These are phyloP conservation scores for Dolichopus griseipennis DNA, from an alignment of 2,888 invertebrate genomes.

Conservation along the genomic window DNA sequence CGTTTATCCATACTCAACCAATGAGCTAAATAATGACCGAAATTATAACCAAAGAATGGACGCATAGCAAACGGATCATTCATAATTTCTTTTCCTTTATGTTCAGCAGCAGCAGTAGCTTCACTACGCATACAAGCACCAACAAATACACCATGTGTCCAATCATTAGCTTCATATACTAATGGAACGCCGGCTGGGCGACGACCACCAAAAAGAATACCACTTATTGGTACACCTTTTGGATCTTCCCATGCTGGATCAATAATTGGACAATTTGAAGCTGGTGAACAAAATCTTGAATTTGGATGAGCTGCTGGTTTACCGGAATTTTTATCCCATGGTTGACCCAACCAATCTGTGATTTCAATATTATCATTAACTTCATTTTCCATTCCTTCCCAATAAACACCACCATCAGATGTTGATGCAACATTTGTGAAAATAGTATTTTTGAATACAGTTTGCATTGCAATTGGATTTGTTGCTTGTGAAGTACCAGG, in stretches of 20 bases:
- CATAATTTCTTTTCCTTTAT: slow-evolving; percentile 86
- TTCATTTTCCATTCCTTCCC: slow-evolving; percentile 93
- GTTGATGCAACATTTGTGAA: slow-evolving; percentile 98
- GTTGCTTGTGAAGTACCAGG: slow-evolving; percentile 86
- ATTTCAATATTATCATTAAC: slow-evolving; percentile 52
- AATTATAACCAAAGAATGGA: slow-evolving; percentile 99
- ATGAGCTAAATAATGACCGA: slow-evolving; percentile 88
- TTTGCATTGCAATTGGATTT: slow-evolving; percentile 95
- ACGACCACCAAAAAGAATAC: slow-evolving; percentile 93
- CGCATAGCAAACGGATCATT: slow-evolving; percentile 99
- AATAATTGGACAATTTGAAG: slow-evolving; percentile 91
- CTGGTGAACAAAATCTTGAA: slow-evolving; percentile 94
- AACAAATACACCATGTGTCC: slow-evolving; percentile 94
- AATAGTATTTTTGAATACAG: slow-evolving; percentile 82
- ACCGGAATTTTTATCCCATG: slow-evolving; percentile 60
- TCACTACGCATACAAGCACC: slow-evolving; percentile 94
- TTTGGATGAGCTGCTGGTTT: slow-evolving; percentile 94
- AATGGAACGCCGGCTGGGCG: slow-evolving; percentile 90
- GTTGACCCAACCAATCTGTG: slow-evolving; percentile 76
- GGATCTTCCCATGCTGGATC: slow-evolving; percentile 88
- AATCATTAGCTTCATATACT: slow-evolving; percentile 83
- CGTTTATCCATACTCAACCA: slow-evolving; percentile 82
- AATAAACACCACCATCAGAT: slow-evolving; percentile 91
- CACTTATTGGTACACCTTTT: slow-evolving; percentile 91
- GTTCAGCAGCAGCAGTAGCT: slow-evolving; percentile 95